Base-by-base conservation (phyloP, 2,888 invertebrate species). In the Syritta pipiens region DNA sequence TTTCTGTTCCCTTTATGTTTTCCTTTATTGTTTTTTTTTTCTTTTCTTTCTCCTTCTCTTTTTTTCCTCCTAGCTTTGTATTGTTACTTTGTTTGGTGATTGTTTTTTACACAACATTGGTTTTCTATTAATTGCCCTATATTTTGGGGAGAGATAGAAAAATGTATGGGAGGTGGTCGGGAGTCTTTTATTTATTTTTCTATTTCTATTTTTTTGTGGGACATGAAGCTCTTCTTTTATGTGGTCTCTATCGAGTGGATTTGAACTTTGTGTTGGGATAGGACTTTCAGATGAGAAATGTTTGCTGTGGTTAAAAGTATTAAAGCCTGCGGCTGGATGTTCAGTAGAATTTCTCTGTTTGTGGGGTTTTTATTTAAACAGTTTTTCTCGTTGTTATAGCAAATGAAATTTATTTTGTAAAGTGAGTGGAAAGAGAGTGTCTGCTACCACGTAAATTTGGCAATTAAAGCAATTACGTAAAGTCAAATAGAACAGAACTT, bases 51-150 rank as follows among this genome's bases (percentile, higher is more conserved):
- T 44, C 26, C 44, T 51, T 26, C 28, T 20, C 24, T 42, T 30
- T 6, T 53, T 57, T 46, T 19, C 42, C 19, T 69, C 44, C 14
- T 60, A 40, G 32, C 44, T 51, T 55, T 48, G 65, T 71, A 65
- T 71, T 71, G 72, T 67, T 67, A 62, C 63, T 79, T 60, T 79
- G 65, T 59, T 67, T 49, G 37, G 57, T 48, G 63, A 71, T 72
- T 72, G 55, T 67, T 67, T 67, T 79, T 55, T 72, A 60, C 60
- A 35, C 53, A 79, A 72, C 55, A 62, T 79, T 79, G 72, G 72
- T 79, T 79, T 79, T 49, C 72, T 72, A 79, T 79, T 79, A 79
- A 79, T 79, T 79, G 79, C 62, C 79, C 79, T 48, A 76, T 69
- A 69, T 76, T 71, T 72, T 4, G 30, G 37, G 51, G 37, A 40